Conservation (phyloP, 2,113 vertebrate genomes). For the Hippocampus zosterae region DNA sequence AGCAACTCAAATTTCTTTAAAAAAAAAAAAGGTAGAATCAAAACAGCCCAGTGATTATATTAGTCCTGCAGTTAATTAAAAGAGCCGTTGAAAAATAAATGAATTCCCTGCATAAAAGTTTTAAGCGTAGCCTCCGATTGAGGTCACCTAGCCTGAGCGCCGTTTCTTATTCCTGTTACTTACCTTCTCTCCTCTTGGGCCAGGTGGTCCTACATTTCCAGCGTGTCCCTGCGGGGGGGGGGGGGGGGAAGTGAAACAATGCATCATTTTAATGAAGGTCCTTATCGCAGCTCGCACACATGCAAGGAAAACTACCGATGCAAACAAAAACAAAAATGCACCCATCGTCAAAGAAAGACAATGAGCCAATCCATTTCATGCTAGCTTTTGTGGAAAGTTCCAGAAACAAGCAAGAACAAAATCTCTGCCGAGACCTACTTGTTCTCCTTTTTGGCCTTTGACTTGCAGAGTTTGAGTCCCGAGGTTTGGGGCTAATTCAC, state of each 20-base stretch:
- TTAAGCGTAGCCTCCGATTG: constrained; percentile 22
- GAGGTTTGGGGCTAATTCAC: constrained; percentile 39
- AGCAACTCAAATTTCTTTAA: constrained; percentile 35
- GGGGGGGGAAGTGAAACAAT: constrained; percentile 23
- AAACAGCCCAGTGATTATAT: constrained; percentile 49
- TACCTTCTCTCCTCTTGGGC: constrained; percentile 67
- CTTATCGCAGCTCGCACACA: constrained; percentile 27
- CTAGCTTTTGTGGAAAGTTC: constrained; percentile 5
- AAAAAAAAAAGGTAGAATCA: constrained; percentile 33
- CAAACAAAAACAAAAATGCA: constrained; percentile 25
- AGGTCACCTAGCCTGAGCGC: constrained; percentile 32
- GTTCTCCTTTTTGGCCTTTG: constrained; percentile 65
- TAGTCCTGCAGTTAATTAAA: constrained; percentile 44
- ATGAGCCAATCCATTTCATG: constrained; percentile 16
- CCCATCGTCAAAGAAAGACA: constrained; percentile 12
- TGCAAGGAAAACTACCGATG: constrained; percentile 13
- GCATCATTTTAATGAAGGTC: constrained; percentile 35
- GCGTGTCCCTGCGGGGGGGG: constrained; percentile 58
- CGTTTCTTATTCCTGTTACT: constrained; percentile 29
- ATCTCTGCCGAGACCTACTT: constrained; percentile 42
- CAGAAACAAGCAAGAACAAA: constrained; percentile 5
- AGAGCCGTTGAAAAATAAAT: constrained; percentile 19
- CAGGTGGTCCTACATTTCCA: constrained; percentile 56
- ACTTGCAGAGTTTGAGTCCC: constrained; percentile 17
- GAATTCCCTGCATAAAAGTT: constrained; percentile 29